Percentiles rank a stretch among this genome's conserved stretches.
Evolutionary conservation across 2,113 vertebrate genomes (phyloP).

Genomic region (Hirundichthys speculiger): DNA sequence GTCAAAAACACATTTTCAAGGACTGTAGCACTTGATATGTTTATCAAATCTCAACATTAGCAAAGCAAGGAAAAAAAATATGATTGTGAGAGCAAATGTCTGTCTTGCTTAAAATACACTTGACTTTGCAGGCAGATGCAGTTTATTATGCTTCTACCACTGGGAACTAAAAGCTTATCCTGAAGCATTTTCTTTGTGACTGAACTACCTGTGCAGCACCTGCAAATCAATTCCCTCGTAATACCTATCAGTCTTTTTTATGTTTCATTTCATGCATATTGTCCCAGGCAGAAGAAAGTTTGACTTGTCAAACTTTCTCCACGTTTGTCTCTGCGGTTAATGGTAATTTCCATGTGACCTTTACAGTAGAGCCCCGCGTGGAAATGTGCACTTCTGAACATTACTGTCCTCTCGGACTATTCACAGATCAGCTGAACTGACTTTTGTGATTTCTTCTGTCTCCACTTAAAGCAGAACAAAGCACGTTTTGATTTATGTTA

Average conservation of each 20-base stretch:
- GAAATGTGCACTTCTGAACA: too few relatives aligned
- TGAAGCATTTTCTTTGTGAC: slow-evolving; percentile 14
- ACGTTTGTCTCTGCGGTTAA: slow-evolving; percentile 16
- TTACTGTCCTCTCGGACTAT: too few relatives aligned
- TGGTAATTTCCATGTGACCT: background rate
- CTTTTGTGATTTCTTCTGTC: too few relatives aligned
- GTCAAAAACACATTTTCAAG: slow-evolving; percentile 14
- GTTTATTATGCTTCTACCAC: slow-evolving; percentile 44
- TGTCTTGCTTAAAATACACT: slow-evolving; percentile 37
- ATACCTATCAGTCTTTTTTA: background rate
- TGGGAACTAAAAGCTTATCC: slow-evolving; percentile 34
- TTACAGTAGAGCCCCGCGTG: background rate
- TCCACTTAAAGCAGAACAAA: too few relatives aligned
- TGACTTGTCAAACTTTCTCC: slow-evolving; percentile 16
- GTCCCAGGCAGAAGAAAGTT: slow-evolving; percentile 6
- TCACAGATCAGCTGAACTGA: too few relatives aligned
- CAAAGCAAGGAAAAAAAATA: too few relatives aligned
- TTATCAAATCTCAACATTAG: slow-evolving; percentile 15
- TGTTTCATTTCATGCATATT: slow-evolving; percentile 2
- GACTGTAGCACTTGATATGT: slow-evolving; percentile 17
- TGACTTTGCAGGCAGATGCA: slow-evolving; percentile 40
- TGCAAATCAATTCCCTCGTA: slow-evolving; percentile 3
- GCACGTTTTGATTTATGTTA: too few relatives aligned
- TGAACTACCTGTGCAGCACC: background rate
- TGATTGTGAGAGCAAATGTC: too few relatives aligned